Conservation (phyloP, 2,113 vertebrate species). For the Hassar affinis region DNA sequence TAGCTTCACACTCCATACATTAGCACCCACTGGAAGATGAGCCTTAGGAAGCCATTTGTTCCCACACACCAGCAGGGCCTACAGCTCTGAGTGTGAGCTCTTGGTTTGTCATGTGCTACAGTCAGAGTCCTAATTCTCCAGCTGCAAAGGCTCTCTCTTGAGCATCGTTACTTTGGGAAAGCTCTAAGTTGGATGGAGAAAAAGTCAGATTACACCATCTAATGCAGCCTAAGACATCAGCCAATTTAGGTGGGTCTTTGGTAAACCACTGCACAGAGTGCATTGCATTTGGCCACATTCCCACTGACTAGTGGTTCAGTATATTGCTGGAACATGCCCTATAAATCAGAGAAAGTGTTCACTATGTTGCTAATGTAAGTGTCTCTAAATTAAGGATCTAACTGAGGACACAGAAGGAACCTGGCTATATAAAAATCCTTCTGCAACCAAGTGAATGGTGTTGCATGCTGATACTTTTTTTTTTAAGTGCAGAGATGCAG, state of each 20-base stretch:
- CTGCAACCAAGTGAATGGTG: constrained; percentile 1
- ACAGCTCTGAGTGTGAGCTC: constrained; percentile 48
- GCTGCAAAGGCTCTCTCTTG: constrained; percentile 30
- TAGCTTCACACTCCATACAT: constrained; percentile 53
- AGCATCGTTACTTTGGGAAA: constrained; percentile 24
- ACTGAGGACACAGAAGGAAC: background rate
- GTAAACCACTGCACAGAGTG: constrained; percentile 9
- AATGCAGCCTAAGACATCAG: constrained; percentile 19
- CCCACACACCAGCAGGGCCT: constrained; percentile 48
- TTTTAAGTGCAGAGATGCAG: constrained; percentile 13
- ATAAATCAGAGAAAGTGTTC: constrained; percentile 23
- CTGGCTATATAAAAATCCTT: constrained; percentile 7
- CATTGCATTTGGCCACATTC: constrained; percentile 20
- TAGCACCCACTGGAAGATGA: constrained; percentile 54
- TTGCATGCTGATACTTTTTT: background rate
- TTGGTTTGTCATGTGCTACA: constrained; percentile 46
- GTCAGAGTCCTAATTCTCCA: constrained; percentile 38
- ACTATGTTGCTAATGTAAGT: constrained; percentile 9
- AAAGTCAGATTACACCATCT: constrained; percentile 25
- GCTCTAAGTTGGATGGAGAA: constrained; percentile 23
- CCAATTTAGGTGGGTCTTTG: background rate
- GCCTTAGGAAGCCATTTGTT: constrained; percentile 52
- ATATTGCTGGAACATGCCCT: background rate
- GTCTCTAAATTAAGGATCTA: constrained; percentile 15
- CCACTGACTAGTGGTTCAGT: background rate